phyloP scores from a whole-genome alignment of 1,140 invertebrate species.

The Lysiphlebus fabarum region DNA sequence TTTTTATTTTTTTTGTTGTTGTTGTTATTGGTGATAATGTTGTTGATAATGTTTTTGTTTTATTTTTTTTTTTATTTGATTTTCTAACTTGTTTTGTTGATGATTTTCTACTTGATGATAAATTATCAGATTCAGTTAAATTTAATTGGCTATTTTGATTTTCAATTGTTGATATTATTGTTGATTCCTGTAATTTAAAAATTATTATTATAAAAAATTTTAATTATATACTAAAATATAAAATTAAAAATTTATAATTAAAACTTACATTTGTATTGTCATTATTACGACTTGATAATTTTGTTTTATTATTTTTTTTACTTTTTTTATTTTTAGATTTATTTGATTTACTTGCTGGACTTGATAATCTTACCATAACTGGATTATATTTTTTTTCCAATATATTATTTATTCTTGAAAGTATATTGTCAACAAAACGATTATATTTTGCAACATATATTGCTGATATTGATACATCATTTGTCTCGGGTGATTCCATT shows the following conservation, averaged over 20 bases:
- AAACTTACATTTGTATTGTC: conserved; percentile 32
- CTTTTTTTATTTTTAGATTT: conserved; percentile 33
- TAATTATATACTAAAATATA: background rate
- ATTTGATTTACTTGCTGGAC: conserved; percentile 26
- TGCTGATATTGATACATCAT: conserved; percentile 61
- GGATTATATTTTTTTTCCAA: conserved; percentile 75
- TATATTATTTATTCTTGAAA: conserved; percentile 74
- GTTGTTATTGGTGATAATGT: background rate
- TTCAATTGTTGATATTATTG: conserved; percentile 6
- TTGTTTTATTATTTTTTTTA: conserved; percentile 43
- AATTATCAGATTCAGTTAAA: background rate
- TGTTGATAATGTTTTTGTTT: conserved; percentile 34
- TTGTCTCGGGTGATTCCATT: conserved; percentile 40
- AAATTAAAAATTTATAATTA: too few relatives aligned
- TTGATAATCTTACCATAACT: conserved; percentile 72
- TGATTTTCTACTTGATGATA: background rate
- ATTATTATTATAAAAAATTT: background rate
- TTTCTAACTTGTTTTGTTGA: conserved; percentile 40
- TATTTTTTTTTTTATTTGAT: conserved; percentile 27
- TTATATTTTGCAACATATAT: conserved; percentile 77
- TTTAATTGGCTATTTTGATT: background rate
- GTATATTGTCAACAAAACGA: conserved; percentile 75
- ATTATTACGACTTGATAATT: conserved; percentile 23
- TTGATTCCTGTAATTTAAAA: conserved; percentile 6
- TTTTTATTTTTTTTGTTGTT: too few relatives aligned